A percentile compares a stretch with the other conserved stretches of the same genome.
phyloP scores from a whole-genome alignment of 2,113 vertebrate genomes.

The Ursus arctos region DNA sequence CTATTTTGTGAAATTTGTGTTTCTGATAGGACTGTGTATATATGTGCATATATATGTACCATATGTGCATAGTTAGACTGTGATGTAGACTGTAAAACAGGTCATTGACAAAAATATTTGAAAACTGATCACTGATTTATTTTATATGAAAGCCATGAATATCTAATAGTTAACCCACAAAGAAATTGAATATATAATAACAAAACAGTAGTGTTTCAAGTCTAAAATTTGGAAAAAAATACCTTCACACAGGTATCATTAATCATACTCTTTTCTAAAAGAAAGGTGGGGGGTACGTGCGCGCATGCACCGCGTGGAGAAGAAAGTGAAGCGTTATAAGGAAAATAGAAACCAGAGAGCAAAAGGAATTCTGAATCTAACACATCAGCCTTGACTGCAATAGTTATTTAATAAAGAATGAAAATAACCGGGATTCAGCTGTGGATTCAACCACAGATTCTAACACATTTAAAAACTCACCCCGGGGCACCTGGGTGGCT shows the following conservation, averaged over 20 bases:
- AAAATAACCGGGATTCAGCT: neutral
- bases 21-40: neutral
- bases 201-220: neutral
- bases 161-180: neutral
- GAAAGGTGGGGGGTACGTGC: neutral
- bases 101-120: neutral
- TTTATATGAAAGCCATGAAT: neutral
- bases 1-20: neutral
- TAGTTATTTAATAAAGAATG: neutral
- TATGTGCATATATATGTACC: neutral
- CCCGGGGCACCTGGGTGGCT: too few relatives aligned
- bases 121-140: neutral
- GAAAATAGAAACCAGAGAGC: neutral
- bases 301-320: neutral
- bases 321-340: neutral
- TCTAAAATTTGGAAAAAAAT: conserved; percentile 16
- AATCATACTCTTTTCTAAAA: neutral
- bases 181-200: neutral
- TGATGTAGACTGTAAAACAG: neutral
- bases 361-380: neutral
- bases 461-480: neutral
- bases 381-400: neutral
- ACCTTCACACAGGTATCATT: neutral
- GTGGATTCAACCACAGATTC: neutral
- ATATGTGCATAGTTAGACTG: neutral